Conservation (phyloP, 2,113 vertebrate genomes). For the Synchiropus splendidus region DNA sequence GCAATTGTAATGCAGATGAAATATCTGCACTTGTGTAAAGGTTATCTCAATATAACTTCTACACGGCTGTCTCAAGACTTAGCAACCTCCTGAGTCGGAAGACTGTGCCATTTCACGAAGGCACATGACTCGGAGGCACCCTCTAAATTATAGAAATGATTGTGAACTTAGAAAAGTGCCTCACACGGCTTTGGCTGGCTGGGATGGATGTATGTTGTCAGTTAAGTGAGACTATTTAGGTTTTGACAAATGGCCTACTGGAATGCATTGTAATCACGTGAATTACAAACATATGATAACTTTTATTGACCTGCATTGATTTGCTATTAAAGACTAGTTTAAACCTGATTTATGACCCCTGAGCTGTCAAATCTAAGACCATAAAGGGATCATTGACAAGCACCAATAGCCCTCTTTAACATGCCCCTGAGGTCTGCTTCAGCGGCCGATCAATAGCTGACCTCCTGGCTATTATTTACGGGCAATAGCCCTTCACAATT, state of each 20-base stretch:
- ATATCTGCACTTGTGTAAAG: conserved; percentile 69
- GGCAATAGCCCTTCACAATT: conserved; percentile 34
- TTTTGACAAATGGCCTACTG: conserved; percentile 43
- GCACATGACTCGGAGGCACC: conserved; percentile 18
- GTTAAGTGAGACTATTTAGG: conserved; percentile 23
- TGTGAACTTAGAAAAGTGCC: conserved; percentile 8
- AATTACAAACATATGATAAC: conserved; percentile 35
- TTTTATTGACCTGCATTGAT: conserved; percentile 56
- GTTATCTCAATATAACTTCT: conserved; percentile 68
- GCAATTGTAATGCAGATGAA: conserved; percentile 61
- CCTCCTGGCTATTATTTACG: conserved; percentile 51
- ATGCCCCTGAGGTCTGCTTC: conserved; percentile 53
- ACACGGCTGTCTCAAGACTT: conserved; percentile 38
- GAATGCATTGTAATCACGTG: conserved; percentile 48
- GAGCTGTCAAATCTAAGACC: conserved; percentile 45
- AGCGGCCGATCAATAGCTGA: conserved; percentile 63
- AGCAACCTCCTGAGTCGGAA: conserved; percentile 43
- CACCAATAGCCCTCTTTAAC: conserved; percentile 52
- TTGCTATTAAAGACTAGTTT: conserved; percentile 61
- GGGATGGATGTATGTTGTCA: too few relatives aligned
- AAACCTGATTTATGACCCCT: conserved; percentile 47
- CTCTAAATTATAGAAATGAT: conserved; percentile 4
- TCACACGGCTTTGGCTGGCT: not conserved
- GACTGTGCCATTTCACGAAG: conserved; percentile 29
- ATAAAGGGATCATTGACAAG: conserved; percentile 63